These are phyloP conservation scores for Ceratina calcarata DNA, from an alignment of 1,140 invertebrate genomes.

Conservation along the genomic window DNA sequence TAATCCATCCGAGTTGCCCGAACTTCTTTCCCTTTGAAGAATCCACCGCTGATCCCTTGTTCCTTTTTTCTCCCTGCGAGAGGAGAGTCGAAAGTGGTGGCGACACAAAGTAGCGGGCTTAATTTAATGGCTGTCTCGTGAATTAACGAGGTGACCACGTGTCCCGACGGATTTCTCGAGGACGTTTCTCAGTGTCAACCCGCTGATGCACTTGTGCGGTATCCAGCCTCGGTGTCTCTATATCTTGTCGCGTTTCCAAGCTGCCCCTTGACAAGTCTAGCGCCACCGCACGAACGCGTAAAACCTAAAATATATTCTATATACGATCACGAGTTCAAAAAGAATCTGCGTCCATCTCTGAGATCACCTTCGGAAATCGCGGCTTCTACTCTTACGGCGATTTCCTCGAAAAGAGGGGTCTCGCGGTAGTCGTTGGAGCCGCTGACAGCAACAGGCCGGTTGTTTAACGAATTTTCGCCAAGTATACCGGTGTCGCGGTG, in stretches of 20 bases:
- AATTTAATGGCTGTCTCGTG: slow-evolving; percentile 59
- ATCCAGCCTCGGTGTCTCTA: slow-evolving; percentile 20
- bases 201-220: slow-evolving; percentile 64
- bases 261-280: neutral
- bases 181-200: slow-evolving; percentile 63
- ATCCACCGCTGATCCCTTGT: neutral
- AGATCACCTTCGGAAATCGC: no score
- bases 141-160: slow-evolving; percentile 56
- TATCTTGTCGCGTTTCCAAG: slow-evolving; percentile 48
- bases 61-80: neutral
- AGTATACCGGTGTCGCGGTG: slow-evolving; percentile 9
- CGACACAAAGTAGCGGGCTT: slow-evolving; percentile 21
- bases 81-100: slow-evolving; percentile 4
- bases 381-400: no score
- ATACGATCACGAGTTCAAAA: no score
- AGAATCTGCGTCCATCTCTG: no score
- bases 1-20: neutral
- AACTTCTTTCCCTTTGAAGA: slow-evolving; percentile 10
- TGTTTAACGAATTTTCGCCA: slow-evolving; percentile 26
- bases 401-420: no score
- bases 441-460: neutral
- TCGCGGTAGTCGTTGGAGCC: neutral
- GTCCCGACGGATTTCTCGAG: slow-evolving; percentile 20
- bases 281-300: neutral
- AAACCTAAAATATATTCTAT: no score